Conservation (phyloP, 2,888 invertebrate species). For the Cantharis lateralis region DNA sequence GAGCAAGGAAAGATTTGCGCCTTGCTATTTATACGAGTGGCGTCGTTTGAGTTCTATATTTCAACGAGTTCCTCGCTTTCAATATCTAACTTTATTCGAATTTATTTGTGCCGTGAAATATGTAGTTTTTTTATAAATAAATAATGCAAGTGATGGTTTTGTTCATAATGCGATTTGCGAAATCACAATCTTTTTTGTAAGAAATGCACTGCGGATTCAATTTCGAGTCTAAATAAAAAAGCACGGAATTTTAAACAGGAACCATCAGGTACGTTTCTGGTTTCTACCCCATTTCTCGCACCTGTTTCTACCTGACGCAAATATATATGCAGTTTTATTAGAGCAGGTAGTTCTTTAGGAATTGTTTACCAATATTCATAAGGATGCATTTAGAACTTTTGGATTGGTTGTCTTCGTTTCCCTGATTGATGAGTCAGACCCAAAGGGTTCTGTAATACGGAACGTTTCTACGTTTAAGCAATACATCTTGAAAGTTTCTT, state of each 20-base stretch:
- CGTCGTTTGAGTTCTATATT: conserved; percentile 25
- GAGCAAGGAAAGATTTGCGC: conserved; percentile 29
- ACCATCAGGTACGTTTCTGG: background rate
- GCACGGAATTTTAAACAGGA: background rate
- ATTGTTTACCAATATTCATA: background rate
- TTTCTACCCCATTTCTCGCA: background rate
- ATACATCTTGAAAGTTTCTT: background rate
- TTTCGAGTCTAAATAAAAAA: background rate
- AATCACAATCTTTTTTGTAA: background rate
- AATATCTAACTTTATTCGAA: conserved; percentile 9
- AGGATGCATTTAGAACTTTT: no score
- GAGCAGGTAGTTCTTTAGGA: background rate
- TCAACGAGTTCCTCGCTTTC: conserved; percentile 14
- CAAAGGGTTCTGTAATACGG: background rate
- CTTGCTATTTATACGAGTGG: conserved; percentile 27
- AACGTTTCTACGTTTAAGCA: background rate
- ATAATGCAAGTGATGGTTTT: background rate
- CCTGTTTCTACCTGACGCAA: background rate
- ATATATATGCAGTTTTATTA: background rate
- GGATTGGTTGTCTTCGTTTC: no score
- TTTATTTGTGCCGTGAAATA: background rate
- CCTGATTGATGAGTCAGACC: no score
- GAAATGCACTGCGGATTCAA: background rate
- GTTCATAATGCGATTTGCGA: background rate
- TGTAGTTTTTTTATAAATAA: background rate